Conservation (phyloP, 1,140 invertebrate genomes). For the Melipona quadrifasciata region DNA sequence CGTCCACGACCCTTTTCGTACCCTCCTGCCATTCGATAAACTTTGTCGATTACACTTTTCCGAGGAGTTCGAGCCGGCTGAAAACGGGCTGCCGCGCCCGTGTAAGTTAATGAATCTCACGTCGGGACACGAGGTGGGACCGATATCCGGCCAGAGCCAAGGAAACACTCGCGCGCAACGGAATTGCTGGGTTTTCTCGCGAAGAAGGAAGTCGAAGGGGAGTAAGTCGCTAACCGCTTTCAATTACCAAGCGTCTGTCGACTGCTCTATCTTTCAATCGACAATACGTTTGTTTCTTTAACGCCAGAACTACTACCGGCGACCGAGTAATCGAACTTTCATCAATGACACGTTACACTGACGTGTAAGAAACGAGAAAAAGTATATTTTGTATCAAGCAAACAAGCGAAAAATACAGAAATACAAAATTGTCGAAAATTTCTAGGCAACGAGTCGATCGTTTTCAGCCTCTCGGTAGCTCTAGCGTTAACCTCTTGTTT, state of each 20-base stretch:
- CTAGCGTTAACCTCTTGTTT: too few relatives aligned
- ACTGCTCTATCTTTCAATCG: not conserved
- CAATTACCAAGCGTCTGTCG: not conserved
- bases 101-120: constrained; percentile 75
- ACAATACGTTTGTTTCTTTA: not conserved
- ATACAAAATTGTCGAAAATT: too few relatives aligned
- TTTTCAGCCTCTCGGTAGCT: too few relatives aligned
- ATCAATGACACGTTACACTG: too few relatives aligned
- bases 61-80: constrained; percentile 58
- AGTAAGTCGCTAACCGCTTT: not conserved
- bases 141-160: constrained; percentile 53
- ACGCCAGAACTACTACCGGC: too few relatives aligned
- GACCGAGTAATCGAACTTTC: too few relatives aligned
- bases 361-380: too few relatives aligned
- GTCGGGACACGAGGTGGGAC: constrained; percentile 54
- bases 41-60: constrained; percentile 78
- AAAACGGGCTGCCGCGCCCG: constrained; percentile 53
- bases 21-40: constrained; percentile 75
- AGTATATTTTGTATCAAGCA: too few relatives aligned
- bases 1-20: constrained; percentile 60
- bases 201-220: constrained; percentile 30
- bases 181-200: constrained; percentile 33
- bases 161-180: constrained; percentile 46
- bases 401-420: too few relatives aligned
- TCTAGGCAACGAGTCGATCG: too few relatives aligned